phyloP scores from a whole-genome alignment of 53 echinoderm and acorn worm species.

The Hippasteria phrygiana region DNA sequence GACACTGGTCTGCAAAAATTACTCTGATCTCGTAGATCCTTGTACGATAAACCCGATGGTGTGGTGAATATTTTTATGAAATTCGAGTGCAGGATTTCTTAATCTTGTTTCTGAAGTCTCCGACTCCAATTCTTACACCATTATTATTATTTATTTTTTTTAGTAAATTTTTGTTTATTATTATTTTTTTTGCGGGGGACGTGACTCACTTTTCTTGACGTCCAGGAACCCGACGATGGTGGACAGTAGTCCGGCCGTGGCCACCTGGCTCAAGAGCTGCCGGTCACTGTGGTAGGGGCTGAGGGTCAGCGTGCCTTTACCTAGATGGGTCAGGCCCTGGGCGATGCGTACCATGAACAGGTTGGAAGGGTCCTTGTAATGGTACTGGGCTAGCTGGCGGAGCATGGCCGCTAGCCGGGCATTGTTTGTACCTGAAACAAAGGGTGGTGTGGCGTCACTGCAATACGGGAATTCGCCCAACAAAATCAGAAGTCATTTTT shows the following conservation, averaged over 20 bases:
- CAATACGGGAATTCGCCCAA: no score
- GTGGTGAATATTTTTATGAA: no score
- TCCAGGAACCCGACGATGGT: slow-evolving; percentile 89
- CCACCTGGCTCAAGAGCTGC: slow-evolving; percentile 93
- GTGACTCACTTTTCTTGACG: slow-evolving; percentile 97
- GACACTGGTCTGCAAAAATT: no score
- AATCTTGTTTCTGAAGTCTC: no score
- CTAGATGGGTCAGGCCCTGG: slow-evolving; percentile 96
- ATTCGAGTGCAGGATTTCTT: no score
- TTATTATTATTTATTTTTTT: no score
- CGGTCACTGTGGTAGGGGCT: slow-evolving; percentile 96
- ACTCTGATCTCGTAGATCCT: no score
- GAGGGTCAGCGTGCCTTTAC: slow-evolving; percentile 96
- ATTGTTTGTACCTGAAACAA: slow-evolving; percentile 89
- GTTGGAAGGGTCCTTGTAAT: slow-evolving; percentile 94
- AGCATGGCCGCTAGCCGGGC: slow-evolving; percentile 97
- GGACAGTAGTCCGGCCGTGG: slow-evolving; percentile 87
- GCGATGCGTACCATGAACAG: slow-evolving; percentile 98
- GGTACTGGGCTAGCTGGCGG: slow-evolving; percentile 97
- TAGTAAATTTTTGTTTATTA: no score
- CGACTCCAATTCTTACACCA: no score
- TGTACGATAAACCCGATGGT: no score
- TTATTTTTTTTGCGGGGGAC: not conserved
- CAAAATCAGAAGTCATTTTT: no score
- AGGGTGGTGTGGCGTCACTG: no score